These are phyloP conservation scores for Drosophila acutilabella DNA, from an alignment of 2,888 invertebrate genomes.

Conservation along the genomic window DNA sequence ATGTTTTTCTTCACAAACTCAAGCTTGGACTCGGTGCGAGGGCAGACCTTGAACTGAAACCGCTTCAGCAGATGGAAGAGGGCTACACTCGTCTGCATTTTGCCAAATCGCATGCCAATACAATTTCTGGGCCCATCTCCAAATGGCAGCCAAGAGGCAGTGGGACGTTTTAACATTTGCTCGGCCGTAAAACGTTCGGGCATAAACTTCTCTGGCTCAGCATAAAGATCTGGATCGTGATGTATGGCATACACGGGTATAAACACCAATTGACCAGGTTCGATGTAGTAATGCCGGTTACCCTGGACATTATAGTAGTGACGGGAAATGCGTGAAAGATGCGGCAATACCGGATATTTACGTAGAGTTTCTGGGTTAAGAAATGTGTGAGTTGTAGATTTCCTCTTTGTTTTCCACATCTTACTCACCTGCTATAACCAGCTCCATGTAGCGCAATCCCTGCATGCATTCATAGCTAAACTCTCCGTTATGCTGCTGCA, in stretches of 20 bases:
- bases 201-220: conserved; percentile 87
- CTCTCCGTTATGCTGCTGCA: conserved; percentile 81
- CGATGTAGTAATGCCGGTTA: conserved; percentile 85
- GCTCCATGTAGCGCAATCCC: conserved; percentile 85
- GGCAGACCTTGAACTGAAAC: conserved; percentile 61
- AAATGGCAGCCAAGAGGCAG: conserved; percentile 76
- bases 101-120: conserved; percentile 79
- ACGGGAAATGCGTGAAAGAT: conserved; percentile 85
- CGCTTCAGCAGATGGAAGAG: conserved; percentile 61
- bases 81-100: conserved; percentile 73
- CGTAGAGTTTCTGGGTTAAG: conserved; percentile 86
- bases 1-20: conserved; percentile 50
- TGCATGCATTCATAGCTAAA: conserved; percentile 82
- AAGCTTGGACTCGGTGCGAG: conserved; percentile 62
- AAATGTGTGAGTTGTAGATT: background rate
- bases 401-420: background rate
- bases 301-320: conserved; percentile 85
- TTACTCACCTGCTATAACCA: conserved; percentile 85
- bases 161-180: conserved; percentile 85
- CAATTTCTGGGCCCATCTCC: conserved; percentile 81
- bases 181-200: conserved; percentile 87
- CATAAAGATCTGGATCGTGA: conserved; percentile 87
- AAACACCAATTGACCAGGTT: conserved; percentile 86
- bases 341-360: conserved; percentile 86
- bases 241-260: conserved; percentile 87